These are phyloP conservation scores for Acromyrmex charruanus DNA, from an alignment of 1,140 invertebrate genomes.

Conservation along the genomic window DNA sequence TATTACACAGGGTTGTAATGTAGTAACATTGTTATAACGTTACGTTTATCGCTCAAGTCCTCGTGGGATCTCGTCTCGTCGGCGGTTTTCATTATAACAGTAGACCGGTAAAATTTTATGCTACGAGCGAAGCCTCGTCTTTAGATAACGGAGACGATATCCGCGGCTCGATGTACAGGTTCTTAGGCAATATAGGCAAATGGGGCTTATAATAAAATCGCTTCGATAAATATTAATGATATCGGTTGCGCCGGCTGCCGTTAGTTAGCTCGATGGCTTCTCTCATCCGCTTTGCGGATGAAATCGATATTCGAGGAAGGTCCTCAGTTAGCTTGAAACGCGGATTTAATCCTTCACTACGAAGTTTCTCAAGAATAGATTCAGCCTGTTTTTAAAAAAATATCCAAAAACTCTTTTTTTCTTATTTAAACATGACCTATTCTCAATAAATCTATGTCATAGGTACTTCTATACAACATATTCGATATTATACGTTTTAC, in stretches of 20 bases:
- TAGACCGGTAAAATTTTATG: slow-evolving; percentile 58
- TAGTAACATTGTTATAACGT: background rate
- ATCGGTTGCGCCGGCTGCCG: slow-evolving; percentile 24
- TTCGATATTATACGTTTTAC: background rate
- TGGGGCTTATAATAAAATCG: slow-evolving; percentile 61
- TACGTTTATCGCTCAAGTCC: slow-evolving; percentile 40
- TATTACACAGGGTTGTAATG: slow-evolving; percentile 3
- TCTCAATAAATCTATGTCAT: slow-evolving; percentile 3
- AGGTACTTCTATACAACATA: background rate
- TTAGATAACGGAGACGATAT: slow-evolving; percentile 41
- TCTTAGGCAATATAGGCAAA: slow-evolving; percentile 42
- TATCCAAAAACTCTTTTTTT: background rate
- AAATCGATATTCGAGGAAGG: slow-evolving; percentile 46
- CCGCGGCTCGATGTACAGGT: slow-evolving; percentile 15
- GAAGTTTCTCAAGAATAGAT: slow-evolving; percentile 3
- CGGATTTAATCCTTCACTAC: slow-evolving; percentile 30
- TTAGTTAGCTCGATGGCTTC: slow-evolving; percentile 46
- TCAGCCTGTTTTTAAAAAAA: background rate
- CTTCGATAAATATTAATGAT: slow-evolving; percentile 64
- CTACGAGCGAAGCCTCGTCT: background rate
- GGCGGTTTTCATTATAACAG: slow-evolving; percentile 43
- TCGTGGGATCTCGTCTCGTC: slow-evolving; percentile 13
- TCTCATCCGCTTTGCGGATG: slow-evolving; percentile 5
- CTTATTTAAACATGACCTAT: background rate
- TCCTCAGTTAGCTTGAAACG: background rate